Conservation (phyloP, 2,888 invertebrate genomes). For the Galerucella pusilla region DNA sequence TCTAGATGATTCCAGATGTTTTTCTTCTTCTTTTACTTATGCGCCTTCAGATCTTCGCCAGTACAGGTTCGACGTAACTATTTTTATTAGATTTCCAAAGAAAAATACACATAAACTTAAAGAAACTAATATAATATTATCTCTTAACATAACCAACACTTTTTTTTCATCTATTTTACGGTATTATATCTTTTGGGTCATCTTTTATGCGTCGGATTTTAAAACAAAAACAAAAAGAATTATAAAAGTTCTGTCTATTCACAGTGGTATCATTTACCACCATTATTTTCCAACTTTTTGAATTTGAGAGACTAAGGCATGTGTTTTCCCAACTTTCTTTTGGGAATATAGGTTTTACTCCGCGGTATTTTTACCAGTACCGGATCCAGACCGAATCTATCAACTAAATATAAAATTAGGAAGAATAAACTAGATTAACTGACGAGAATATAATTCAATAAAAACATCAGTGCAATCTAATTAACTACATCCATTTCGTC, state of each 20-base stretch:
- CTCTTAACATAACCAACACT: not conserved
- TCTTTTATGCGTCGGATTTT: not conserved
- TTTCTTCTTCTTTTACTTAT: no score
- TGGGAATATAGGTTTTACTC: constrained; percentile 41
- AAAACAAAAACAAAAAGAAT: constrained; percentile 22
- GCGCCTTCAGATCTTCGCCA: no score
- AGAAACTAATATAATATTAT: no score
- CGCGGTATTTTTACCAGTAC: constrained; percentile 4
- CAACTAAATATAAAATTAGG: not conserved
- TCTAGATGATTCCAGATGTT: no score
- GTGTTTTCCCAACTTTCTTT: constrained; percentile 34
- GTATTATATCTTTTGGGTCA: not conserved
- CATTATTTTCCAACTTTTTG: constrained; percentile 43
- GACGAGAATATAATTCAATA: not conserved
- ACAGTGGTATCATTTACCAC: constrained; percentile 33
- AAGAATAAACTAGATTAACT: not conserved
- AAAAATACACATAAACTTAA: no score
- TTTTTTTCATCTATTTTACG: not conserved
- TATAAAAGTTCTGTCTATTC: constrained; percentile 20
- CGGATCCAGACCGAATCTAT: not conserved
- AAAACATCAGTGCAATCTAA: no score
- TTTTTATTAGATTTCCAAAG: no score
- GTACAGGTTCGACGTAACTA: no score
- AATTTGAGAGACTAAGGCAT: constrained; percentile 38
- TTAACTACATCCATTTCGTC: no score